These are phyloP conservation scores for Palythoa grandiflora DNA, from an alignment of 92 coral and sea anemone genomes.

Conservation along the genomic window DNA sequence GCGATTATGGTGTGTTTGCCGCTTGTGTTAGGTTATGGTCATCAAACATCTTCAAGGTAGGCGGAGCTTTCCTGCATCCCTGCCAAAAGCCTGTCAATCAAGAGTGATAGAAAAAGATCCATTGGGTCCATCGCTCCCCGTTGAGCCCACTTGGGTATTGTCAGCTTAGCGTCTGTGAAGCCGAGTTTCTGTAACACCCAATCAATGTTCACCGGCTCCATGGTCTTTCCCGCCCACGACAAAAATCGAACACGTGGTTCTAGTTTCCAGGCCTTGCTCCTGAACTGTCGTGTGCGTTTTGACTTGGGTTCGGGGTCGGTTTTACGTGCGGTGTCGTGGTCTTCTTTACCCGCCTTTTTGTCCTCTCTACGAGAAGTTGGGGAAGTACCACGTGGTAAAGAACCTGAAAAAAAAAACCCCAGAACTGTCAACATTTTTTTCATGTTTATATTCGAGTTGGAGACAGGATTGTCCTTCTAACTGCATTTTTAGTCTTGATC, in stretches of 20 bases:
- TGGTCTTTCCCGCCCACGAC: constrained; percentile 98
- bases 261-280: constrained; percentile 97
- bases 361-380: constrained; percentile 74
- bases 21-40: not conserved
- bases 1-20: not conserved
- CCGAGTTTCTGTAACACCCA: constrained; percentile 99
- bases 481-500: no score
- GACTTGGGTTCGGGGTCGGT: constrained; percentile 81
- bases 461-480: no score
- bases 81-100: constrained; percentile 89
- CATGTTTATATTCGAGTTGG: not conserved
- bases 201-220: constrained; percentile 98
- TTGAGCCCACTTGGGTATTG: constrained; percentile 99
- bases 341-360: constrained; percentile 63
- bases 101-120: constrained; percentile 92
- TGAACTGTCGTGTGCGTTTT: constrained; percentile 94
- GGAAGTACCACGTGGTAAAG: constrained; percentile 83
- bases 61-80: constrained; percentile 87
- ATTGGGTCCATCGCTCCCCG: constrained; percentile 99
- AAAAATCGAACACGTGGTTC: constrained; percentile 97
- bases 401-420: constrained; percentile 53
- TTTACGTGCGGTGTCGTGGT: constrained; percentile 83
- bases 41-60: constrained; percentile 67
- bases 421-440: not conserved
- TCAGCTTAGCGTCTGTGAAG: constrained; percentile 94